Evolutionary conservation across 2,888 invertebrate species (phyloP).

Genomic region (Drosophila macrospina): DNA sequence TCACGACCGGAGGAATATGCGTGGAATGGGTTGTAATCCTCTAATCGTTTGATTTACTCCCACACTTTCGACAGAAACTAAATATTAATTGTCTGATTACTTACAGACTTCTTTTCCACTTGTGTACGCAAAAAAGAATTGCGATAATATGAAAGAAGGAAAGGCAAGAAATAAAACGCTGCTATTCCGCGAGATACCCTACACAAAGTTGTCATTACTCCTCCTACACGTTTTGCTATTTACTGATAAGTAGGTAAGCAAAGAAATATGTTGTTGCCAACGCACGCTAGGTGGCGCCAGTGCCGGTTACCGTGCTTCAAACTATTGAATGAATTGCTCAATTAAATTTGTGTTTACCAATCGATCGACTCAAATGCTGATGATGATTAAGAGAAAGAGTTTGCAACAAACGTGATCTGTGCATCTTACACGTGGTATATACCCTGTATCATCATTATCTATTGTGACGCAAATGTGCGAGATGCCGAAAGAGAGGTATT

Average conservation of each 20-base stretch:
- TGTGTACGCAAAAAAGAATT: background rate
- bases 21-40: background rate
- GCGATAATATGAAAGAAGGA: conserved; percentile 24
- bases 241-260: no score
- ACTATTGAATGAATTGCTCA: background rate
- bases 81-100: background rate
- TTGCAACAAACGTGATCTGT: background rate
- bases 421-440: background rate
- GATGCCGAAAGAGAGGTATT: conserved; percentile 38
- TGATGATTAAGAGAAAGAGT: background rate
- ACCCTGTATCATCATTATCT: background rate
- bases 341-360: background rate
- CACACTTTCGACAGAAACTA: background rate
- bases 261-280: conserved; percentile 4
- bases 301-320: background rate
- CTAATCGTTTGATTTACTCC: background rate
- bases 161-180: background rate
- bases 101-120: conserved; percentile 9
- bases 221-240: no score
- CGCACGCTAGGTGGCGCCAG: background rate
- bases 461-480: conserved; percentile 16
- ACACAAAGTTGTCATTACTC: no score
- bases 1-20: conserved; percentile 38
- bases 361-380: background rate
- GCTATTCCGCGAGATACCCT: background rate